These are phyloP conservation scores for Poecilia gillii DNA, from an alignment of 2,797 vertebrate genomes.

Conservation along the genomic window DNA sequence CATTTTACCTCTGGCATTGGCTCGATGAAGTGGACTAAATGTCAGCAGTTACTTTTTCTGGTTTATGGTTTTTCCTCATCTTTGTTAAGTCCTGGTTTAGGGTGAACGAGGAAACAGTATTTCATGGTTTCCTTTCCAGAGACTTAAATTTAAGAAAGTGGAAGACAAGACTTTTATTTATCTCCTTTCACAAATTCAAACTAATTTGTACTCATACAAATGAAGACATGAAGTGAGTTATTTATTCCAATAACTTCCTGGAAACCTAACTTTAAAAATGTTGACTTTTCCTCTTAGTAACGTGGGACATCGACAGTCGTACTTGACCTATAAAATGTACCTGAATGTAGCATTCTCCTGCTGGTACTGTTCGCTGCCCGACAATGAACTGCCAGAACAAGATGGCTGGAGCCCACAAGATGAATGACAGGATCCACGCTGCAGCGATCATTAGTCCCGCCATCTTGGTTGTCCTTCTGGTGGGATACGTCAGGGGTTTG, in stretches of 20 bases:
- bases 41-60: background rate
- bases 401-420: slow-evolving; percentile 97
- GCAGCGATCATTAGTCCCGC: slow-evolving; percentile 93
- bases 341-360: slow-evolving; percentile 91
- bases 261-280: background rate
- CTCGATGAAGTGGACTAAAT: background rate
- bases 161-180: background rate
- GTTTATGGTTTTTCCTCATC: background rate
- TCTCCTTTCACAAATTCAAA: background rate
- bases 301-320: background rate
- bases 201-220: background rate
- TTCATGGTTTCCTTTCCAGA: background rate
- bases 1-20: background rate
- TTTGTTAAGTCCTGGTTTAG: background rate
- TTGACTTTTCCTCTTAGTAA: background rate
- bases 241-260: background rate
- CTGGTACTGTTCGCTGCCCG: slow-evolving; percentile 79
- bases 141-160: background rate
- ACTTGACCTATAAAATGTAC: slow-evolving; percentile 21
- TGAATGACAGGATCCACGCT: slow-evolving; percentile 90
- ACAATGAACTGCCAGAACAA: slow-evolving; percentile 91
- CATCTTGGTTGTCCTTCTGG: slow-evolving; percentile 98
- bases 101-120: background rate
- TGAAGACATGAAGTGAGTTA: background rate
- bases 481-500: slow-evolving; percentile 93